Evolutionary conservation across 2,797 vertebrate species (phyloP), one percentile per base, ranked within the genome.

Genomic region (Brachyalestes nurse): DNA sequence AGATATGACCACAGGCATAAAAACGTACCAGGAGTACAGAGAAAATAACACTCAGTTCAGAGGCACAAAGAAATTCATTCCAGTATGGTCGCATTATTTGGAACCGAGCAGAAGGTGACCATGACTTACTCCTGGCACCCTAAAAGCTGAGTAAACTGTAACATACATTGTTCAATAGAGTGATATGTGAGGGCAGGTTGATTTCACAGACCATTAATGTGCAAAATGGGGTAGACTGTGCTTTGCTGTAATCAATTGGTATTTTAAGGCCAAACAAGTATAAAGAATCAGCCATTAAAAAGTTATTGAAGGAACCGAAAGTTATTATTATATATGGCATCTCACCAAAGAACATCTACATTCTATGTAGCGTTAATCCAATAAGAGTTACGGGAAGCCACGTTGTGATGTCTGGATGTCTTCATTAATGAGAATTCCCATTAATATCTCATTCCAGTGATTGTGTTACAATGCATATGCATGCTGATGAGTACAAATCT

Each of bases 401-500:
- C 51, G 16, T 49, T 64, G 45, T 66, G 51, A 77, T 67, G 62
- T 55, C 70, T 66, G n/a, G 45, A 64, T 53, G 17, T 61, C 55
- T 81, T 65, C 67, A 75, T 83, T 79, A 84, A 82, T 77, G 34
- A 79, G 67, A 28, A 69, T 80, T 64, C 73, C 72, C 40, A 77
- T 75, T 73, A 57, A 81, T 82, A 81, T 80, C 47, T 45, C 21
- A 58, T 82, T 78, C 61, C 74, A 71, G 60, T 79, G 67, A 82
- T 83, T 87, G 80, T 81, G 81, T 75, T 79, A 79, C 74, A 75
- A 71, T 51, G 76, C 61, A 77, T 81, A 71, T 51, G 76, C 61
- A 77, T 81, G 34, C 71, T 73, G 64, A 77, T 79, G 51, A 83
- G 78, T 72, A 57, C 79, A 83, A 85, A 85, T 83, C 74, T 53